These are phyloP conservation scores for Lacanobia oleracea DNA, from an alignment of 2,888 invertebrate genomes.

Conservation along the genomic window DNA sequence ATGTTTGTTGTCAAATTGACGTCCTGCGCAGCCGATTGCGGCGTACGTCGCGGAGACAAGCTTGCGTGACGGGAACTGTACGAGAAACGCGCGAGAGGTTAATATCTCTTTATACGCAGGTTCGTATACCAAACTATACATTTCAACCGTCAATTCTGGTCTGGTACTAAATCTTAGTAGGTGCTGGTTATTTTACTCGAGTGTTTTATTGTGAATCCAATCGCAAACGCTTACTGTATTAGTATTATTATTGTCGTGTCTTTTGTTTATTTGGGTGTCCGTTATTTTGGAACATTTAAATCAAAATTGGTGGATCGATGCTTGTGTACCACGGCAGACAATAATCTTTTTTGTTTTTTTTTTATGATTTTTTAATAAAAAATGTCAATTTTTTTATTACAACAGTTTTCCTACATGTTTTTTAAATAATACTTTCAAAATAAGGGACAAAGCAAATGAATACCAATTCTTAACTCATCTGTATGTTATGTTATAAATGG, in stretches of 20 bases:
- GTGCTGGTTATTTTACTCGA: slow-evolving; percentile 32
- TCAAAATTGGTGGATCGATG: background rate
- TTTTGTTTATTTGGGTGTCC: slow-evolving; percentile 18
- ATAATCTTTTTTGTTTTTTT: slow-evolving; percentile 20
- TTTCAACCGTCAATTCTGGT: slow-evolving; percentile 55
- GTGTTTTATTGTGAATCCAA: slow-evolving; percentile 19
- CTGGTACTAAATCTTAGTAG: slow-evolving; percentile 20
- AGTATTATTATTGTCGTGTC: slow-evolving; percentile 44
- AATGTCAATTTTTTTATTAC: background rate
- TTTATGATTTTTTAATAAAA: background rate
- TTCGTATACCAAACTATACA: slow-evolving; percentile 39
- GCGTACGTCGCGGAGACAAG: no score
- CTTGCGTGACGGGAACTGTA: no score
- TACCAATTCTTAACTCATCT: slow-evolving; percentile 37
- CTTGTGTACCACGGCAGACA: slow-evolving; percentile 12
- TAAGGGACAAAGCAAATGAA: slow-evolving; percentile 22
- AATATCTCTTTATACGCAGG: slow-evolving; percentile 20
- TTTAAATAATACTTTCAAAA: background rate
- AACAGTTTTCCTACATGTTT: background rate
- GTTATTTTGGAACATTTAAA: slow-evolving; percentile 18
- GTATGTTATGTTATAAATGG: slow-evolving; percentile 42
- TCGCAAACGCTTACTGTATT: slow-evolving; percentile 35
- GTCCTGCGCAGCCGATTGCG: no score
- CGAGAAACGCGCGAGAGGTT: no score
- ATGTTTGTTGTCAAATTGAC: no score